A percentile compares a stretch with the other conserved stretches of the same genome.
phyloP scores from a whole-genome alignment of 2,113 vertebrate species.

The Myotis brandtii region DNA sequence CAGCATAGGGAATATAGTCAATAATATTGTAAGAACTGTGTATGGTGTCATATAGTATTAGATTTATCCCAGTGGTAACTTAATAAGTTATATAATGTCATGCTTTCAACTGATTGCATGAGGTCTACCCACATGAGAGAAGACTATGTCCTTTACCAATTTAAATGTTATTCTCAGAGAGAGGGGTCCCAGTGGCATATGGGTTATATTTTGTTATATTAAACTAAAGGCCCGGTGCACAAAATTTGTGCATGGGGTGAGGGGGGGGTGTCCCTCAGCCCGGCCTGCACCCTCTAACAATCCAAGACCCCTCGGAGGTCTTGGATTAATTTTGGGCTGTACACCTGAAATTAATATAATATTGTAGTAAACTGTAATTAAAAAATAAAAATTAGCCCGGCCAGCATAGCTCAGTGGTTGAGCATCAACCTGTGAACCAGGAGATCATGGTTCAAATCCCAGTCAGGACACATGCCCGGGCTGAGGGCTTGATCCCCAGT shows the following conservation, averaged over 20 bases:
- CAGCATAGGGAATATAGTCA: not conserved
- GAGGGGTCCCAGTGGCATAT: not conserved
- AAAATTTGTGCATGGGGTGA: too few species aligned
- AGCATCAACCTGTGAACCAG: too few species aligned
- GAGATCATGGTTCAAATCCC: too few species aligned
- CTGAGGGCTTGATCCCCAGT: too few species aligned
- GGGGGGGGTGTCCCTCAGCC: too few species aligned
- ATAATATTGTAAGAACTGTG: not conserved
- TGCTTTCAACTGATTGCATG: not conserved
- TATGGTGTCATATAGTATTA: not conserved
- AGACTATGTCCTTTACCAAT: not conserved
- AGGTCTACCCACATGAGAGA: not conserved
- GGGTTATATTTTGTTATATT: too few species aligned
- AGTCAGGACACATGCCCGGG: too few species aligned
- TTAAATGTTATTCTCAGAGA: not conserved
- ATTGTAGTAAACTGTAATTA: not conserved
- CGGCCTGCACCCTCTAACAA: too few species aligned
- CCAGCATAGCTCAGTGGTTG: too few species aligned
- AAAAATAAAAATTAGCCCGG: not conserved
- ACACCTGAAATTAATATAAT: not conserved
- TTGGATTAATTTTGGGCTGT: too few species aligned
- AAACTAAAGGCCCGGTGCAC: too few species aligned
- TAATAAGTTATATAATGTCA: not conserved
- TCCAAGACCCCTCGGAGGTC: too few species aligned
- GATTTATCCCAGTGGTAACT: not conserved